Evolutionary conservation across 2,113 vertebrate genomes (phyloP), one percentile per base, ranked within the genome.

Genomic region (Perca schrenkii): DNA sequence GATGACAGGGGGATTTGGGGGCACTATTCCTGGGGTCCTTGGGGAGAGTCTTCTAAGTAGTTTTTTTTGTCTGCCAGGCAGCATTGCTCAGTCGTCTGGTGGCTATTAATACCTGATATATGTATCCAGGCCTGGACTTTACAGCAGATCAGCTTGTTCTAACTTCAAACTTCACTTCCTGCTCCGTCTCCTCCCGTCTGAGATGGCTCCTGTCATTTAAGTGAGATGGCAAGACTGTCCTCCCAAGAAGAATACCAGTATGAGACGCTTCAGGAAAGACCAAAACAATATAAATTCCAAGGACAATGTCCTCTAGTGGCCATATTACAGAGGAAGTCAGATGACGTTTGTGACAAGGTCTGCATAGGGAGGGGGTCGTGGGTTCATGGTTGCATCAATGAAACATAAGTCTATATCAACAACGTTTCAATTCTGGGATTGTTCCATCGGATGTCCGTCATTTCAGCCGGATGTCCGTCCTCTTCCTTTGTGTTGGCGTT

Each of bases 71-170:
- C 56, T 60, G 43, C 28, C 71, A 72, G 54, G 13, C 68, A 68
- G 64, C 21, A 74, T 76, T 83, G 52, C 77, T 77, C 61, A 64
- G 74, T 80, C 67, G 57, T 88, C 67, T 86, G 62, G 81, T 64
- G 74, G 80, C 88, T 91, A 93, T 87, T 85, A 92, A 93, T 92
- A 90, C 79, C 64, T 81, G 76, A 63, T 34, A 79, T 79, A 81
- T 63, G 85, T 80, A 82, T 74, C 53, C 53, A 81, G 31, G 75
- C 78, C 15, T 25, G 52, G 64, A 52, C 19, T 16, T 25, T 65
- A 47, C 12, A 4, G 25, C 31, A 69, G 74, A 86, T 74, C 82
- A 83, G 76, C 40, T 47, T 88, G 86, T 87, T 79, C 69, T 10
- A 36, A 52, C 40, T 65, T 52, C 69, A 64, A 52, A 87, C 62